Percentiles rank a stretch among this genome's conserved stretches.
Evolutionary conservation across 2,113 vertebrate species (phyloP).

Genomic region (Dipodomys spectabilis): DNA sequence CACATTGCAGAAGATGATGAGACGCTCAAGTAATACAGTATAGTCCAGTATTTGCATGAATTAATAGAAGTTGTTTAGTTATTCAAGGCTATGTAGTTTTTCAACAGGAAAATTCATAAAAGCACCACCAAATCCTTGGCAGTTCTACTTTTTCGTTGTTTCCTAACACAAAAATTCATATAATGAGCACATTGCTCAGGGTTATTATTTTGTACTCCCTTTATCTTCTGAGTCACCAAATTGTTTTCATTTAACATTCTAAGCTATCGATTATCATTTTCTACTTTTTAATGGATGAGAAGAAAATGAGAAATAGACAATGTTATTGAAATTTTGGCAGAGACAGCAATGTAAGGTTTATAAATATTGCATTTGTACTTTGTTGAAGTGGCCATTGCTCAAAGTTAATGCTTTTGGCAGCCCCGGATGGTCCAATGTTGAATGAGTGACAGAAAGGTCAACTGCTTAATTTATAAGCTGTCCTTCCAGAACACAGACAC

Average conservation of each 20-base stretch:
- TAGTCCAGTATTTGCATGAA: background rate
- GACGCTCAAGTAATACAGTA: background rate
- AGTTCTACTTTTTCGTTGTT: background rate
- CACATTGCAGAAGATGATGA: background rate
- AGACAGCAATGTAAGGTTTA: slow-evolving; percentile 43
- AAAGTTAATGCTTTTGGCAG: slow-evolving; percentile 78
- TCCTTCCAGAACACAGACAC: slow-evolving; percentile 66
- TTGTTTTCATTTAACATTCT: slow-evolving; percentile 47
- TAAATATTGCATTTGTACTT: slow-evolving; percentile 77
- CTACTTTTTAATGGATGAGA: slow-evolving; percentile 40
- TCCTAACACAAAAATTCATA: background rate
- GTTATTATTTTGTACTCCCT: background rate
- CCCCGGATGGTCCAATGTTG: slow-evolving; percentile 23
- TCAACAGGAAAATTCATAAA: background rate
- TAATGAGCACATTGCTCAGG: background rate
- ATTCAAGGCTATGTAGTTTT: background rate
- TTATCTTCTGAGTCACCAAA: slow-evolving; percentile 48
- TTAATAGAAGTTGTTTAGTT: background rate
- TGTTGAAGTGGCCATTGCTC: slow-evolving; percentile 61
- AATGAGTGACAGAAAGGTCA: slow-evolving; percentile 76
- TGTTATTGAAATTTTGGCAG: slow-evolving; percentile 72
- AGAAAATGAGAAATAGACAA: slow-evolving; percentile 54
- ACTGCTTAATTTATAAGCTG: slow-evolving; percentile 73
- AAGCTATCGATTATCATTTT: slow-evolving; percentile 74
- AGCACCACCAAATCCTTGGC: background rate